These are phyloP conservation scores for Ciconia maguari DNA, from an alignment of 2,113 vertebrate species.

Conservation along the genomic window DNA sequence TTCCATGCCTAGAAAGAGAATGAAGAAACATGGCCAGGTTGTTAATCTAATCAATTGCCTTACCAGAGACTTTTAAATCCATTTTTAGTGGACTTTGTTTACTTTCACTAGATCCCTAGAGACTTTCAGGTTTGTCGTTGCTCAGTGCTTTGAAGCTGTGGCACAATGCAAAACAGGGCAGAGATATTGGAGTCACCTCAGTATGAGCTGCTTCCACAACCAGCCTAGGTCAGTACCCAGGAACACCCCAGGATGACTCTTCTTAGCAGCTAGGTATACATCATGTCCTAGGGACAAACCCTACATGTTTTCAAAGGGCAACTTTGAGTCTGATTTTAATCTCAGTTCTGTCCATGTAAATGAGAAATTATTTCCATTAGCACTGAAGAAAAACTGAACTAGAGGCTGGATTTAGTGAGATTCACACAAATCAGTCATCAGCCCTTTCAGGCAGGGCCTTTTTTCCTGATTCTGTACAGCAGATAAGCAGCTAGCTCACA, in stretches of 20 bases:
- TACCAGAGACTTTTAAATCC: background rate
- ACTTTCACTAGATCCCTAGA: background rate
- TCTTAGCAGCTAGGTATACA: background rate
- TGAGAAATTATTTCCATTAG: background rate
- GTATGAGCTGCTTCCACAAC: background rate
- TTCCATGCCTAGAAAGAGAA: background rate
- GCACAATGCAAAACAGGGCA: background rate
- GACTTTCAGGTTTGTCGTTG: background rate
- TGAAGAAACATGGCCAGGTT: background rate
- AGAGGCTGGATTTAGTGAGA: background rate
- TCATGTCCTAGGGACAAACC: background rate
- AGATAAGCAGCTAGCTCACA: background rate
- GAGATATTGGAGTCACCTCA: background rate
- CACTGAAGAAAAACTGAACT: background rate
- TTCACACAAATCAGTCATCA: background rate
- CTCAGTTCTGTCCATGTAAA: background rate
- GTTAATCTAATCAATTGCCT: background rate
- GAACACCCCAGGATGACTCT: background rate
- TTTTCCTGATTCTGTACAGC: background rate
- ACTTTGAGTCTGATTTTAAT: background rate
- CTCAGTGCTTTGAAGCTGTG: background rate
- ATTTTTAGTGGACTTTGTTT: background rate
- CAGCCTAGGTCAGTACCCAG: background rate
- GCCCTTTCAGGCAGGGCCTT: background rate
- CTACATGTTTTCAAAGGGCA: background rate